Percentiles rank a stretch among this genome's conserved stretches.
phyloP scores from a whole-genome alignment of 1,140 invertebrate genomes.

The Drosophila mauritiana region DNA sequence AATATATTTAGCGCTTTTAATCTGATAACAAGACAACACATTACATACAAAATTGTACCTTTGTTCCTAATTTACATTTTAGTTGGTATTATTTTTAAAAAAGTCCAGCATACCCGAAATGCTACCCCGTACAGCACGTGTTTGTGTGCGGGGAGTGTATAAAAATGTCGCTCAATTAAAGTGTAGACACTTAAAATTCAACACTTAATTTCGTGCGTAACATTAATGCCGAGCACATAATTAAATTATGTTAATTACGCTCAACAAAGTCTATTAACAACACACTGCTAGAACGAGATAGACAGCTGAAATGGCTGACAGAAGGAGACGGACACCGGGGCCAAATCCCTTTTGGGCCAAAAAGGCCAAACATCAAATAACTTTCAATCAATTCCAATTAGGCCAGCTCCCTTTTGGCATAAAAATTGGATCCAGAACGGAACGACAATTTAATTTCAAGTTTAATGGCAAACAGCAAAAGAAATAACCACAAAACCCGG shows the following conservation, averaged over 20 bases:
- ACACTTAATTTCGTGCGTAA: slow-evolving; percentile 83
- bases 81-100: not conserved
- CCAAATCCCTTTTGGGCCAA: slow-evolving; percentile 51
- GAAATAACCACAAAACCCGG: slow-evolving; percentile 23
- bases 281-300: slow-evolving; percentile 24
- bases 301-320: not conserved
- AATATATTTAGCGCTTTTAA: too few species aligned
- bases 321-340: not conserved
- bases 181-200: slow-evolving; percentile 82
- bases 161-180: slow-evolving; percentile 82
- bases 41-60: too few species aligned
- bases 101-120: not conserved
- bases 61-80: not conserved
- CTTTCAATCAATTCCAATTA: slow-evolving; percentile 83
- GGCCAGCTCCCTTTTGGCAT: slow-evolving; percentile 72
- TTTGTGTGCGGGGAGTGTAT: slow-evolving; percentile 27
- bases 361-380: slow-evolving; percentile 80
- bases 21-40: too few species aligned
- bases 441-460: slow-evolving; percentile 81
- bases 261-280: slow-evolving; percentile 74
- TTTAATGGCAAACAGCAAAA: slow-evolving; percentile 66
- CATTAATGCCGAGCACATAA: slow-evolving; percentile 83
- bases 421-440: slow-evolving; percentile 73
- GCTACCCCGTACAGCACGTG: slow-evolving; percentile 9
- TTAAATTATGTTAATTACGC: slow-evolving; percentile 83